These are phyloP conservation scores for Microchrysa polita DNA, from an alignment of 2,888 invertebrate genomes.

Conservation along the genomic window DNA sequence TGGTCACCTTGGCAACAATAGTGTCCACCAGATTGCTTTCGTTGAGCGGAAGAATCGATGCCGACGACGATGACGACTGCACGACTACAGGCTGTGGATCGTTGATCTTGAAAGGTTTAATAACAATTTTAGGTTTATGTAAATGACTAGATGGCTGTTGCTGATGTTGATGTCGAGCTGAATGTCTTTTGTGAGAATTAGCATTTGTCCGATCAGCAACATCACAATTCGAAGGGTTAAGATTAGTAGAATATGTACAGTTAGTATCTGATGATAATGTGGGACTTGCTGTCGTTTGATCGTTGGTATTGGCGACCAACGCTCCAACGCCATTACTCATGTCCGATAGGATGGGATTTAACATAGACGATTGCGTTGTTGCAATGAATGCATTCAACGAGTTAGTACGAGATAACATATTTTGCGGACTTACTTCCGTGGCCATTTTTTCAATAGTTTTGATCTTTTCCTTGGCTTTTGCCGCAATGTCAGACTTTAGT, in stretches of 20 bases:
- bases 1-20: slow-evolving; percentile 60
- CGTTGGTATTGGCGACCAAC: slow-evolving; percentile 53
- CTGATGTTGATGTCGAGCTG: slow-evolving; percentile 35
- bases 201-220: slow-evolving; percentile 54
- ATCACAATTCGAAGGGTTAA: slow-evolving; percentile 51
- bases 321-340: slow-evolving; percentile 29
- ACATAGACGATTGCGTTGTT: slow-evolving; percentile 59
- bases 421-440: slow-evolving; percentile 53
- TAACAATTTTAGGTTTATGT: slow-evolving; percentile 63
- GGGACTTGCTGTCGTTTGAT: slow-evolving; percentile 57
- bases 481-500: slow-evolving; percentile 71
- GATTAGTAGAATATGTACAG: neutral
- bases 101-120: slow-evolving; percentile 65
- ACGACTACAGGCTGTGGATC: slow-evolving; percentile 63
- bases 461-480: slow-evolving; percentile 75
- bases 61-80: slow-evolving; percentile 55
- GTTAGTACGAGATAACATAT: slow-evolving; percentile 53
- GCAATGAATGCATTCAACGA: slow-evolving; percentile 64
- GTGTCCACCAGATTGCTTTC: slow-evolving; percentile 62
- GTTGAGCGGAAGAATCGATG: slow-evolving; percentile 59
- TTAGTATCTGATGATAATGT: slow-evolving; percentile 51
- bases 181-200: slow-evolving; percentile 23
- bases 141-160: slow-evolving; percentile 37
- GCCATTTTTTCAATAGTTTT: slow-evolving; percentile 68
- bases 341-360: slow-evolving; percentile 49